Evolutionary conservation across 2,888 invertebrate species (phyloP).

Genomic region (Ptilodon capucinus): DNA sequence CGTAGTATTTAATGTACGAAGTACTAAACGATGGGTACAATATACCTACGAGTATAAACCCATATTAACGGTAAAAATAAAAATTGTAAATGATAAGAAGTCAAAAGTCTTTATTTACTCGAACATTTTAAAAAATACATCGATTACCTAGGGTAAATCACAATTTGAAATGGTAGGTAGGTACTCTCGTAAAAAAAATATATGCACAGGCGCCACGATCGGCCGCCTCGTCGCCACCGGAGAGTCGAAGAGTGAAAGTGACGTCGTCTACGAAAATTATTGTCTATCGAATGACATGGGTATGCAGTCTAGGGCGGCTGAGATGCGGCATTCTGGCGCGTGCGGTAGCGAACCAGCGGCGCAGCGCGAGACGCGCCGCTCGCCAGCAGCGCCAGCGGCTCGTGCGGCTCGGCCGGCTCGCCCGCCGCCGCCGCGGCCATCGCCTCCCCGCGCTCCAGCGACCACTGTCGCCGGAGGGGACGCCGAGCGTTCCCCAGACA

Average conservation of each 20-base stretch:
- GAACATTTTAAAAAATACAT: constrained; percentile 65
- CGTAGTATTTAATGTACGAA: background rate
- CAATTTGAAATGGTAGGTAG: constrained; percentile 42
- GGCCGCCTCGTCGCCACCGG: constrained; percentile 6
- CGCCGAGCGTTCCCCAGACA: constrained; percentile 44
- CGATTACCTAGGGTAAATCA: constrained; percentile 54
- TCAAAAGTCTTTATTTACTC: constrained; percentile 47
- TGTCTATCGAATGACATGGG: constrained; percentile 49
- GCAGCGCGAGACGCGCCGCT: constrained; percentile 24
- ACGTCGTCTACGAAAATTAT: constrained; percentile 63
- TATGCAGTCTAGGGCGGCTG: constrained; percentile 8
- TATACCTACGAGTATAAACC: too few species aligned
- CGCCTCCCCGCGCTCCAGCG: constrained; percentile 67
- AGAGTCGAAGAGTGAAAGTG: constrained; percentile 7
- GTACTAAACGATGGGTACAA: too few species aligned
- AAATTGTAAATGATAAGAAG: constrained; percentile 8
- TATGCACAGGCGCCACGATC: constrained; percentile 18
- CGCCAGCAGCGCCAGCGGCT: constrained; percentile 32
- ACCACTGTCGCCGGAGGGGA: constrained; percentile 67
- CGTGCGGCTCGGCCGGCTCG: constrained; percentile 22
- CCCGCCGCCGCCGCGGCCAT: constrained; percentile 55
- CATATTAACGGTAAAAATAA: background rate
- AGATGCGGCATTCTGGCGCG: constrained; percentile 40
- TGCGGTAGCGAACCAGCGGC: constrained; percentile 53
- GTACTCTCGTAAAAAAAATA: constrained; percentile 47